Evolutionary conservation across 2,888 invertebrate genomes (phyloP).

Genomic region (Hirtodrosophila duncani): DNA sequence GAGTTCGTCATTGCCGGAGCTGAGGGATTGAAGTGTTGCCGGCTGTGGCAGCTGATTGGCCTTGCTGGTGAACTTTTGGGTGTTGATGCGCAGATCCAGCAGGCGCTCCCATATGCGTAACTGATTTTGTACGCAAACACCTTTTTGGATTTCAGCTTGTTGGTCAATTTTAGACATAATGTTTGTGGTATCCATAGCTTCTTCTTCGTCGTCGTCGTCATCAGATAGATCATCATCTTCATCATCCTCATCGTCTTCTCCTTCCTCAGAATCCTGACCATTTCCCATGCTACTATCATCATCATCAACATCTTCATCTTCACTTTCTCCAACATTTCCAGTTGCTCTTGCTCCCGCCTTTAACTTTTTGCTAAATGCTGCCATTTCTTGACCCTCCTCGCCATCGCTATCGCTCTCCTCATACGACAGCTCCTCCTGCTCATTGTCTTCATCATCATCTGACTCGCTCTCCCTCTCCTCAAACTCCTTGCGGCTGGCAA

Average conservation of each 20-base stretch:
- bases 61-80: constrained; percentile 88
- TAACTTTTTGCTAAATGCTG: constrained; percentile 34
- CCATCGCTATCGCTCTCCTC: constrained; percentile 54
- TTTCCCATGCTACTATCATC: constrained; percentile 35
- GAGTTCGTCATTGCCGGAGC: constrained; percentile 80
- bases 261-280: constrained; percentile 48
- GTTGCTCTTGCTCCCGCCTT: constrained; percentile 9
- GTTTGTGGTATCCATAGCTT: constrained; percentile 24
- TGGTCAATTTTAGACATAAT: constrained; percentile 75
- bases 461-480: constrained; percentile 40
- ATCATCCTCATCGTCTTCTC: constrained; percentile 22
- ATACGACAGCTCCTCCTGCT: constrained; percentile 47
- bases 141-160: constrained; percentile 82
- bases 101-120: constrained; percentile 90
- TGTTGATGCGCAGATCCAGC: constrained; percentile 90
- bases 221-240: constrained; percentile 64
- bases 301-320: constrained; percentile 57
- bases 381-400: constrained; percentile 36
- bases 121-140: constrained; percentile 84
- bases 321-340: constrained; percentile 40
- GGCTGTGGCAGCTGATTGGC: constrained; percentile 88
- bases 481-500: constrained; percentile 81
- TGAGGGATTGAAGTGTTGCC: constrained; percentile 79
- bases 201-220: constrained; percentile 33
- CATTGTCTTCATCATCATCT: constrained; percentile 40